A percentile compares a stretch with the other conserved stretches of the same genome.
phyloP scores from a whole-genome alignment of 2,888 invertebrate species.

The Dasypolia templi region DNA sequence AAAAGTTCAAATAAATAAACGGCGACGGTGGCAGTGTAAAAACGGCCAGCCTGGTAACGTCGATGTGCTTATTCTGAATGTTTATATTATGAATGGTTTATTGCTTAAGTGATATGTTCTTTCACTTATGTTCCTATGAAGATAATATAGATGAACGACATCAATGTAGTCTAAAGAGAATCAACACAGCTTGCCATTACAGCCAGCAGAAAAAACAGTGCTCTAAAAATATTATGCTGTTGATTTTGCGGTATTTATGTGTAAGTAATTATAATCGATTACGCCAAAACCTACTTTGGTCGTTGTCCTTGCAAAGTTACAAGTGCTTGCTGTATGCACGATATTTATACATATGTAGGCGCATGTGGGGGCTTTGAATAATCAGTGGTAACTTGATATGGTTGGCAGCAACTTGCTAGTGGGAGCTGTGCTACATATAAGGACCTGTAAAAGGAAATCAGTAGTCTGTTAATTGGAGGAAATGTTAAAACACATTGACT shows the following conservation, averaged over 20 bases:
- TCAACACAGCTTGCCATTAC: background rate
- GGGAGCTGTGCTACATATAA: constrained; percentile 6
- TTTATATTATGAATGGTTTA: background rate
- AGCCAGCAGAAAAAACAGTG: background rate
- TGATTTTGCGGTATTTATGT: background rate
- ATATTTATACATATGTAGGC: background rate
- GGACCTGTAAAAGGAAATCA: background rate
- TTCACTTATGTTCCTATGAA: too few relatives aligned
- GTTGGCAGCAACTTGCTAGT: background rate
- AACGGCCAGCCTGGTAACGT: background rate
- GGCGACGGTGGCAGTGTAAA: too few relatives aligned
- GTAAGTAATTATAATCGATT: background rate
- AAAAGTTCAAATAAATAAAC: too few relatives aligned
- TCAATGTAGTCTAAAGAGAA: background rate
- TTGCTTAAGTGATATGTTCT: background rate
- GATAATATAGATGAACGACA: background rate
- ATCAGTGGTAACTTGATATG: constrained; percentile 11
- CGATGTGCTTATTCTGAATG: background rate
- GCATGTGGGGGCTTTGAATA: background rate
- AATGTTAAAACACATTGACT: background rate
- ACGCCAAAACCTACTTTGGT: background rate
- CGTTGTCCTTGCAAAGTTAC: constrained; percentile 14
- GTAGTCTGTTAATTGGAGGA: constrained; percentile 4
- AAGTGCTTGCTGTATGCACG: background rate
- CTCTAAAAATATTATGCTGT: background rate